phyloP scores from a whole-genome alignment of 2,888 invertebrate species.

The Apotomis turbidana region DNA sequence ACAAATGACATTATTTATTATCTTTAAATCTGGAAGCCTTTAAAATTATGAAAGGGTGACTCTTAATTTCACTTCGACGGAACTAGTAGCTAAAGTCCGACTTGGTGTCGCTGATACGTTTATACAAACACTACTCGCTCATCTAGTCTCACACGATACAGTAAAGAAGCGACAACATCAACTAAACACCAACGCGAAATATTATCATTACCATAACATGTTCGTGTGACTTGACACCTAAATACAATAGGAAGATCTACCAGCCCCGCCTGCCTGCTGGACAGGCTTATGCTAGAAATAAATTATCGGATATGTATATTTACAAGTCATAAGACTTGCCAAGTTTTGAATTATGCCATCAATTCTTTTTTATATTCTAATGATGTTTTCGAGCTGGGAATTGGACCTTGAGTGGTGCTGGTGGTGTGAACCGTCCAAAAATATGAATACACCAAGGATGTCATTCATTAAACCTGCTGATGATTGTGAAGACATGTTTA shows the following conservation, averaged over 20 bases:
- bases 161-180: constrained; percentile 77
- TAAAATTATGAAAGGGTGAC: neutral
- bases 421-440: no score
- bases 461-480: no score
- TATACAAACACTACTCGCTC: constrained; percentile 68
- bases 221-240: constrained; percentile 60
- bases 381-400: no score
- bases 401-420: no score
- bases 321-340: neutral
- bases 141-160: constrained; percentile 69
- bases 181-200: constrained; percentile 73
- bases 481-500: no score
- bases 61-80: constrained; percentile 13
- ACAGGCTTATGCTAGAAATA: constrained; percentile 45
- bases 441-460: no score
- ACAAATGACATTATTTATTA: no score
- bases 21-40: no score
- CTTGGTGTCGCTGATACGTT: constrained; percentile 55
- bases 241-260: constrained; percentile 51
- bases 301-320: neutral
- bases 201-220: constrained; percentile 44
- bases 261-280: constrained; percentile 43
- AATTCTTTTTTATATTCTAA: no score
- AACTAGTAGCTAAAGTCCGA: constrained; percentile 19
- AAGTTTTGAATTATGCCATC: no score